phyloP scores from a whole-genome alignment of 2,888 invertebrate genomes.

The Acleris sparsana region DNA sequence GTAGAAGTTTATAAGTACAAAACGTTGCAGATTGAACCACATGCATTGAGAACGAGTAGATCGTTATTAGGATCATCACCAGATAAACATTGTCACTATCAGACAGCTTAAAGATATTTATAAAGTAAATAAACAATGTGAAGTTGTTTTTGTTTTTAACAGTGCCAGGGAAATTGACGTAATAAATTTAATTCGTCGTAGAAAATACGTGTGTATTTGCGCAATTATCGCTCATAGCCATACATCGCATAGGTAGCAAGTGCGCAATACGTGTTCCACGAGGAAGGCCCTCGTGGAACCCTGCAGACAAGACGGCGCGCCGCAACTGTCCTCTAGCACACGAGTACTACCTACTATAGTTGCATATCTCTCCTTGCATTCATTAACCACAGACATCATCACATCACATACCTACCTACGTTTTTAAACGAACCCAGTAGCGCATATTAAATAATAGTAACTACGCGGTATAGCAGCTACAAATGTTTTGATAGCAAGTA shows the following conservation, averaged over 20 bases:
- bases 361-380: too few relatives aligned
- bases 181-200: slow-evolving; percentile 20
- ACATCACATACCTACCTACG: too few relatives aligned
- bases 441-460: too few relatives aligned
- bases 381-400: too few relatives aligned
- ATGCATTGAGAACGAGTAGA: background rate
- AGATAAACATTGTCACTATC: slow-evolving; percentile 16
- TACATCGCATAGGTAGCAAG: slow-evolving; percentile 14
- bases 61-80: background rate
- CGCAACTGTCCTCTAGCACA: background rate
- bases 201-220: slow-evolving; percentile 24
- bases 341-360: too few relatives aligned
- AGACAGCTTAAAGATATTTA: slow-evolving; percentile 8
- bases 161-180: slow-evolving; percentile 25
- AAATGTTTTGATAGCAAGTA: too few relatives aligned
- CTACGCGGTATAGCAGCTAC: too few relatives aligned
- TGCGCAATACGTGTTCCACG: slow-evolving; percentile 28
- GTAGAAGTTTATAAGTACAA: too few relatives aligned
- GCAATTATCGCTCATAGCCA: slow-evolving; percentile 30
- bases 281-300: slow-evolving; percentile 27
- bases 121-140: slow-evolving; percentile 25
- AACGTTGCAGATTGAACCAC: background rate
- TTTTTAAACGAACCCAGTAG: too few relatives aligned
- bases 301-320: slow-evolving; percentile 15
- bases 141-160: slow-evolving; percentile 33